phyloP scores from a whole-genome alignment of 2,797 vertebrate genomes.

The Adelosebastes latens region DNA sequence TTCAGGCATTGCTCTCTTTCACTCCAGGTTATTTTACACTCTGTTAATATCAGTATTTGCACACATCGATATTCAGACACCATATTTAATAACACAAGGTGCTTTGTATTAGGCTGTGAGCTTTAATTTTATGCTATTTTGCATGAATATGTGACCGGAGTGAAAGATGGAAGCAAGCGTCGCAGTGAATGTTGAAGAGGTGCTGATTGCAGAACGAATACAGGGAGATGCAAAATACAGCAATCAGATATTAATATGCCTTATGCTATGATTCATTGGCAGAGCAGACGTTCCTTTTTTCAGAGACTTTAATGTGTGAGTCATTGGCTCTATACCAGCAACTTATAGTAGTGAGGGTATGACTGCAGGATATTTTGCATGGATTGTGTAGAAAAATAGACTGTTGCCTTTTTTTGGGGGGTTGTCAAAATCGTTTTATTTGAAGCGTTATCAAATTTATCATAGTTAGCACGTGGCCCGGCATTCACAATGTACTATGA shows the following conservation, averaged over 20 bases:
- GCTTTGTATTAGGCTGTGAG: constrained; percentile 8
- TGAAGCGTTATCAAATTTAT: neutral
- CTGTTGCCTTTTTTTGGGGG: neutral
- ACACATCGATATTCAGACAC: constrained; percentile 10
- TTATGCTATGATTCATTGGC: constrained; percentile 13
- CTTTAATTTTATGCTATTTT: constrained; percentile 9
- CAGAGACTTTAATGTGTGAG: constrained; percentile 19
- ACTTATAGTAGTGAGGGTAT: neutral
- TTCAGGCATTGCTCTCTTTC: neutral
- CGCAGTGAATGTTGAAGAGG: constrained; percentile 10
- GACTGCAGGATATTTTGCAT: neutral
- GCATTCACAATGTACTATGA: neutral
- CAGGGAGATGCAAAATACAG: neutral
- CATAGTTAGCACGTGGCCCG: neutral
- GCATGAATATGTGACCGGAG: neutral
- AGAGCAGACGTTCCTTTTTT: neutral
- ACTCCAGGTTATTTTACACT: neutral
- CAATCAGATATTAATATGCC: constrained; percentile 10
- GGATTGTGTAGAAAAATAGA: neutral
- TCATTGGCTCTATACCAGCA: neutral
- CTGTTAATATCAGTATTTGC: constrained; percentile 10
- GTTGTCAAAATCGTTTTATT: neutral
- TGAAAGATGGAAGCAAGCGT: neutral
- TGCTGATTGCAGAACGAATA: constrained; percentile 4
- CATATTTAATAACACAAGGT: constrained; percentile 12